Evolutionary conservation across 2,888 invertebrate genomes (phyloP), one percentile per base, ranked within the genome.

Genomic region (Philhelius pedissequus): DNA sequence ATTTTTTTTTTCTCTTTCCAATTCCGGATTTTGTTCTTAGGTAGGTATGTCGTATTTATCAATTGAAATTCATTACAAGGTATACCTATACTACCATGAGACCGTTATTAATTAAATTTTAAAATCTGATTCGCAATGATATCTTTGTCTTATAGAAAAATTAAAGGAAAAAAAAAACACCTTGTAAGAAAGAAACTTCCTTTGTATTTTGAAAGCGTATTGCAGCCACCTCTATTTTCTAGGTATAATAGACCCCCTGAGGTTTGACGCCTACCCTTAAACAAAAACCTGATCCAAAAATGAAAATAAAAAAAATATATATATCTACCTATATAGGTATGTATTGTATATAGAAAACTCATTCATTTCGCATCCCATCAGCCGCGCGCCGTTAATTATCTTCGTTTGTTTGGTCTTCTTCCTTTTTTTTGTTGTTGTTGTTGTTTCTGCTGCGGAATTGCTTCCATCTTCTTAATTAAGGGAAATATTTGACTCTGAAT

Each of bases 91-190:
- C 68, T 48, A 38, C 54, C 45, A 56, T 58, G 50, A 79, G 60
- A 69, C 84, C 68, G 50, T 54, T 84, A 80, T 84, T 80, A 80
- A 84, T 80, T 80, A 84, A 84, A 80, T 84, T 84, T 76, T 71
- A 80, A 80, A 62, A 60, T 64, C 70, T 66, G 75, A 84, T 71
- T 82, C 52, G 52, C 48, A 71, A 35, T 56, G 18, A 77, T 71
- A 75, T 75, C 64, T 62, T 62, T 62, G 25, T 45, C 38, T 54
- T 54, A 20, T 58, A 32, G 15, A 35, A 62, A 35, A 25, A 54
- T 43, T 54, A 4, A 22, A n/a, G n/a, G n/a, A n/a, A n/a, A 32
- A 11, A 20, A 43, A 62, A 52, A 54, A 60, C 45, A 45, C 56
- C 56, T 56, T 68, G 35, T 25, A 30, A 45, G 27, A 58, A 54